Base-by-base conservation (phyloP, 2,113 vertebrate species). In the Chauna torquata region DNA sequence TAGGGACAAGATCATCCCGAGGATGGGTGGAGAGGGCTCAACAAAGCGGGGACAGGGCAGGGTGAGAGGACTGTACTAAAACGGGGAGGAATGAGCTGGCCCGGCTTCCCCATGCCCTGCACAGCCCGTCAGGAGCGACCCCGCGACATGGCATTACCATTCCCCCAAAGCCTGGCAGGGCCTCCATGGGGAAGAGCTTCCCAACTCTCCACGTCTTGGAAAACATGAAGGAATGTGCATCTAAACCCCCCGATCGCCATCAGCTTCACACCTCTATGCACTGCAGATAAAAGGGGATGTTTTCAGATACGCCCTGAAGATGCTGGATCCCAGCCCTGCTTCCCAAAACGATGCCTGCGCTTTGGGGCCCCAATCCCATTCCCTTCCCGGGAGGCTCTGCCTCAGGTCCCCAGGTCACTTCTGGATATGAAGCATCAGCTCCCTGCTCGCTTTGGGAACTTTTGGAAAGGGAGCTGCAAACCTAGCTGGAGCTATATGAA, bases 281-380 rank as follows among this genome's bases (percentile, higher is more conserved):
- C 68, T 79, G 55, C 24, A 80, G 45, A 45, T 1, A 14, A 4
- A 22, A 36, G 20, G 34, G n/a, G n/a, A 38, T 0, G 0, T 42
- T 62, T 76, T n/a, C 40, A 47, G 52, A 55, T 7, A 28, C 0
- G 3, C 9, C 36, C 65, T 55, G 36, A 82, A 55, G 32, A 52
- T 17, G 3, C 1, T 2, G 23, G 74, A 82, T 68, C 62, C 40
- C 68, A 80, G 28, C 24, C 24, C 36, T 71, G 22, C 49, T 84
- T 88, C 81, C 72, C 75, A 84, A 93, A 75, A 20, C 1, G 1
- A 52, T 6, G 13, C 23, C 49, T 92, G 57, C 0, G 1, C 54
- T 80, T 76, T 0, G 2, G 19, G 61, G 27, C 22, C 32, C 17
- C 55, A 25, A 70, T 25, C 59, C 27, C 59, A 30, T 36, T 80